Percentiles rank a stretch among this genome's conserved stretches.
Evolutionary conservation across 2,113 vertebrate species (phyloP).

Genomic region (Odobenus rosmarus): DNA sequence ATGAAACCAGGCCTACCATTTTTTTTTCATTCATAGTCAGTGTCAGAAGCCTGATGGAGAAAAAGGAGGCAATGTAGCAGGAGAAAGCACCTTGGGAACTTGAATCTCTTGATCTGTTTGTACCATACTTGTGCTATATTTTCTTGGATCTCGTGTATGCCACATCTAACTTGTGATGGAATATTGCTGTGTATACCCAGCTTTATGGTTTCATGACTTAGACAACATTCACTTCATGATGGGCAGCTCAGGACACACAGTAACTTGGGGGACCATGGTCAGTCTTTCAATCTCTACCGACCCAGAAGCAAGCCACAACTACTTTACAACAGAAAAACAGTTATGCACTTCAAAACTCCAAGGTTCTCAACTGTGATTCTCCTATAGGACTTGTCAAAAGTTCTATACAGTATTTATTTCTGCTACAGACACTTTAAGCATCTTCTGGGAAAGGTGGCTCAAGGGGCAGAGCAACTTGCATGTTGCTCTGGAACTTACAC

Average conservation of each 20-base stretch:
- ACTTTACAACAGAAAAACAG: background rate
- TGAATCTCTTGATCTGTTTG: background rate
- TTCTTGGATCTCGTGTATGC: background rate
- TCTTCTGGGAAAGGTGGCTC: background rate
- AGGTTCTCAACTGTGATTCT: background rate
- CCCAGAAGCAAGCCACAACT: background rate
- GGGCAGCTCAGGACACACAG: background rate
- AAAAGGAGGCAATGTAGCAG: background rate
- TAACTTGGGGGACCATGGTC: background rate
- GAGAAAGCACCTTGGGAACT: background rate
- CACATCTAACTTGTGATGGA: background rate
- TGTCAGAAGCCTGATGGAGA: background rate
- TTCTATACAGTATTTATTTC: background rate
- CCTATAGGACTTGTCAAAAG: fast-evolving
- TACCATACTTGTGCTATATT: background rate
- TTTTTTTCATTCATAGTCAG: background rate
- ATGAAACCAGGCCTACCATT: background rate
- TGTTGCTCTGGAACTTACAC: background rate
- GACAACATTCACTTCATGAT: background rate
- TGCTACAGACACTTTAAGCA: background rate
- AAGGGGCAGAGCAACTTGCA: background rate
- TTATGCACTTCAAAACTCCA: background rate
- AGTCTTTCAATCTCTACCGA: background rate
- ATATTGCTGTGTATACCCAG: background rate
- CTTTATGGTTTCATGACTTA: background rate